These are phyloP conservation scores for Brachyhypopomus occidentalis DNA, from an alignment of 2,113 vertebrate species.

Conservation along the genomic window DNA sequence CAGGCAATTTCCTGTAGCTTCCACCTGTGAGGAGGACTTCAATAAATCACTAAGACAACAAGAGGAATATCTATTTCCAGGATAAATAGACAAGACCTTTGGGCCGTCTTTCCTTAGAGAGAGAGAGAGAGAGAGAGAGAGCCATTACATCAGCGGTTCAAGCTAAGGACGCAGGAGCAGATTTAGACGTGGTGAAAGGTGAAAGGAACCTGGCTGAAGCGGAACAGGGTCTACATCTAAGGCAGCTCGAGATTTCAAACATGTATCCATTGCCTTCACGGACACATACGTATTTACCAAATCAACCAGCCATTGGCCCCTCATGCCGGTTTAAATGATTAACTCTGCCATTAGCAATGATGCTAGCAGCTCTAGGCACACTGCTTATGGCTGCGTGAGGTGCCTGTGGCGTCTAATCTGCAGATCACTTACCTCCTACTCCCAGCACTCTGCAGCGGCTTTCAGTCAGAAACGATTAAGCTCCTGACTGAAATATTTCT, in stretches of 20 bases:
- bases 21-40: slow-evolving; percentile 78
- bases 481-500: not conserved
- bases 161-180: slow-evolving; percentile 54
- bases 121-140: slow-evolving; percentile 50
- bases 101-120: slow-evolving; percentile 68
- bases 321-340: not conserved
- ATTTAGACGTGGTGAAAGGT: slow-evolving; percentile 57
- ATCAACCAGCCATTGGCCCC: not conserved
- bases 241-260: slow-evolving; percentile 12
- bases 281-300: not conserved
- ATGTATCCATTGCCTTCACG: not conserved
- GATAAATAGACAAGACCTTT: slow-evolving; percentile 71
- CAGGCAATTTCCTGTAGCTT: slow-evolving; percentile 81
- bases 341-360: not conserved
- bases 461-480: not conserved
- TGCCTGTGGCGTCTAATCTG: not conserved
- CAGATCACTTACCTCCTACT: not conserved
- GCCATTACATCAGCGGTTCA: slow-evolving; percentile 65
- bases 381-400: not conserved
- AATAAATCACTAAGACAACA: slow-evolving; percentile 82
- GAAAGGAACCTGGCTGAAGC: not conserved
- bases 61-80: slow-evolving; percentile 78
- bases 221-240: not conserved
- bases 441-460: not conserved
- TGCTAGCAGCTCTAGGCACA: not conserved